Base-by-base conservation (phyloP, 1,140 invertebrate species). In the Wasmannia auropunctata region DNA sequence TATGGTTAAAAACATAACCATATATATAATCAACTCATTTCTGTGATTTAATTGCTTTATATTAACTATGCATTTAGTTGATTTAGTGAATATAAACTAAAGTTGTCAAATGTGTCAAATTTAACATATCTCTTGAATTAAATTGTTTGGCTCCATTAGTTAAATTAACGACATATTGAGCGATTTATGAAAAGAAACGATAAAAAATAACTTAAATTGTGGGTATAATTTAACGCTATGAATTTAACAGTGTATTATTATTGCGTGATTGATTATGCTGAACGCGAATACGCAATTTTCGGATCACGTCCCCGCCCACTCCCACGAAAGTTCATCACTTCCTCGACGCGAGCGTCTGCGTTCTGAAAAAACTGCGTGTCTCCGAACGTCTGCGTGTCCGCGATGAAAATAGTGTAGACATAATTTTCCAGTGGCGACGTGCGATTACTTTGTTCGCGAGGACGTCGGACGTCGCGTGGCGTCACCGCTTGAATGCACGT, bases 371-470 rank as follows among this genome's bases (percentile, higher is more conserved):
- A n/a, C 51, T 43, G 54, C 34, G 74, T 34, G 84, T 56, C 22
- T 43, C 49, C 28, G 75, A 60, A 4, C 31, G 62, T 69, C 63
- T 81, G 77, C 63, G 63, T 28, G 60, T 37, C 40, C 72, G 28
- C 51, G 76, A 81, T 81, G 85, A 67, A 81, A 67, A 86, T 67
- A 67, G 62, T 65, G 37, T 11, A 22, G 60, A 51, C 81, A 51
- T 77, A 77, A 85, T 63, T 77, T 85, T 76, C 60, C 43, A 40
- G 19, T n/a, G 25, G 37, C n/a, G 51, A 74, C 79, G 46, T 22
- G 25, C 79, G 51, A 83, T 72, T 83, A 58, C 43, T 37, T 65
- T n/a, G 76, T 16, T 43, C 19, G 58, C 75, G 65, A 43, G 75
- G 31, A 87, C 76, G 69, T 76, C 75, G 49, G 34, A 34, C 51